These are phyloP conservation scores for Hapalemur alaotrensis DNA, from an alignment of 2,797 vertebrate genomes.

Conservation along the genomic window DNA sequence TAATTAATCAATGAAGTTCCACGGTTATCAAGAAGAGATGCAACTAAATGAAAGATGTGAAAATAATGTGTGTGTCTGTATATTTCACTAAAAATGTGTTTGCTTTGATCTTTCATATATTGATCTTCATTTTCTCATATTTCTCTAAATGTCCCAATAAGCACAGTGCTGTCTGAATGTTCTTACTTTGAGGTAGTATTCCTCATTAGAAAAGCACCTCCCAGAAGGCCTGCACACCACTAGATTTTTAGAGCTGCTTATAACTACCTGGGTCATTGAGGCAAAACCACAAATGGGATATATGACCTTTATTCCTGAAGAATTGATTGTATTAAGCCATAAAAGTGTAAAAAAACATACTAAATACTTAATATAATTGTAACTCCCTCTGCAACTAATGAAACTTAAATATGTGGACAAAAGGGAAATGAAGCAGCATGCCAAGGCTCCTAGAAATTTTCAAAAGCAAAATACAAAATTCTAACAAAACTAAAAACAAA, in stretches of 20 bases:
- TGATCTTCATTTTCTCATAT: neutral
- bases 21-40: neutral
- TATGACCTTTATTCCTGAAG: neutral
- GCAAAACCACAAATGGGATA: neutral
- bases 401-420: neutral
- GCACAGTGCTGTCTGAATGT: neutral
- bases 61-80: neutral
- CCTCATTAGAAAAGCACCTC: neutral
- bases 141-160: neutral
- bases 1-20: neutral
- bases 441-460: neutral
- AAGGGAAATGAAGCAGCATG: neutral
- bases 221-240: neutral
- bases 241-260: neutral
- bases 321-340: neutral
- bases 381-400: neutral
- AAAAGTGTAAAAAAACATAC: neutral
- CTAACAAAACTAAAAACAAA: neutral
- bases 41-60: neutral
- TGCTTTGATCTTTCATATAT: neutral
- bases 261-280: neutral
- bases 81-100: neutral
- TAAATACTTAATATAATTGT: neutral
- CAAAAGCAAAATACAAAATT: neutral
- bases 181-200: neutral